phyloP scores from a whole-genome alignment of 1,140 invertebrate genomes.

The Piezodorus guildinii region DNA sequence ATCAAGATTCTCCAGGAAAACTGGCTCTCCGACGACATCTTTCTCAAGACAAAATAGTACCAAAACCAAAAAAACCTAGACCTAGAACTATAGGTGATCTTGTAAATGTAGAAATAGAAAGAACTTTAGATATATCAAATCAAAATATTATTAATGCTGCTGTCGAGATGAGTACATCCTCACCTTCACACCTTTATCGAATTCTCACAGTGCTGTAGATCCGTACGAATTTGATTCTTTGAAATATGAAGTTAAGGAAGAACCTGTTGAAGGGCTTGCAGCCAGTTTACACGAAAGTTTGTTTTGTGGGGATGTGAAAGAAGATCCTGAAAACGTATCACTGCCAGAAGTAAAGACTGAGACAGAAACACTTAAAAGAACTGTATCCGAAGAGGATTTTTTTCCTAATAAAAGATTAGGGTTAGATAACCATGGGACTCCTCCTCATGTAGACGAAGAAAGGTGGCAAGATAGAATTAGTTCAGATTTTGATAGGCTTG shows the following conservation, averaged over 20 bases:
- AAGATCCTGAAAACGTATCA: not conserved
- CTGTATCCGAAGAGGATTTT: slow-evolving; percentile 3
- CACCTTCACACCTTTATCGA: not conserved
- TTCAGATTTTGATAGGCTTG: slow-evolving; percentile 72
- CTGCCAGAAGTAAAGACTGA: not conserved
- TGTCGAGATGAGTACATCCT: slow-evolving; percentile 59
- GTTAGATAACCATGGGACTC: not conserved
- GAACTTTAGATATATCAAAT: slow-evolving; percentile 74
- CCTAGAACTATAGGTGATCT: slow-evolving; percentile 67
- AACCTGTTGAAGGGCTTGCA: slow-evolving; percentile 34
- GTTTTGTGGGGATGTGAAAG: slow-evolving; percentile 37
- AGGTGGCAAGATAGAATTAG: slow-evolving; percentile 76
- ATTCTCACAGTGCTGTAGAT: not conserved
- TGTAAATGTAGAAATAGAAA: slow-evolving; percentile 75
- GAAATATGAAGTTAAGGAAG: slow-evolving; percentile 7
- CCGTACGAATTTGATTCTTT: not conserved
- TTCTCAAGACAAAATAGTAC: slow-evolving; percentile 51
- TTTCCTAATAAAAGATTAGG: slow-evolving; percentile 1
- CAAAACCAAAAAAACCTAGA: slow-evolving; percentile 20
- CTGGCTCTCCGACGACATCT: slow-evolving; percentile 65
- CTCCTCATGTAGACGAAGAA: slow-evolving; percentile 33
- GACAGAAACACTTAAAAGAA: not conserved
- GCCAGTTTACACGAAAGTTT: slow-evolving; percentile 68
- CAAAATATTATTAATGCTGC: slow-evolving; percentile 64
- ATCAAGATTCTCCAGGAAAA: slow-evolving; percentile 73